Evolutionary conservation across 1,140 invertebrate genomes (phyloP).

Genomic region (Drosophila tropicalis): DNA sequence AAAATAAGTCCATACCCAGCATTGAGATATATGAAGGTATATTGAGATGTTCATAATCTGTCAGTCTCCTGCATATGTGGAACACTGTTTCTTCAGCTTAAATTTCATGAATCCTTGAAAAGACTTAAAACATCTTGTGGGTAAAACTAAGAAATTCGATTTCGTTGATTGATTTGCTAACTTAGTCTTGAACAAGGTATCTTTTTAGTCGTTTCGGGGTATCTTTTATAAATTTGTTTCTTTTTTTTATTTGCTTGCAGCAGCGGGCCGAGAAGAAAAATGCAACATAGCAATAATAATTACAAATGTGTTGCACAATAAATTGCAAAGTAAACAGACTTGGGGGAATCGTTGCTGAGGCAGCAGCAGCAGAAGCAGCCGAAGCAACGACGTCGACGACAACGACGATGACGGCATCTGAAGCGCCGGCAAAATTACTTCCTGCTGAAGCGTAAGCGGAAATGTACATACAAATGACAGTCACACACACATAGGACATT

Average conservation of each 20-base stretch:
- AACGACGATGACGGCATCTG: conserved; percentile 25
- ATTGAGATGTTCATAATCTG: too few relatives aligned
- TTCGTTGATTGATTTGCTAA: neutral
- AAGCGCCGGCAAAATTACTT: conserved; percentile 72
- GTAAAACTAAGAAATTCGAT: too few relatives aligned
- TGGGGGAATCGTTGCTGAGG: conserved; percentile 29
- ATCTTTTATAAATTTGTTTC: conserved; percentile 22
- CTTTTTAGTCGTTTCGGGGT: neutral
- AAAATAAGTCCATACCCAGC: neutral
- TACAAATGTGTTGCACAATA: conserved; percentile 82
- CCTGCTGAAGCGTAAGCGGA: conserved; percentile 76
- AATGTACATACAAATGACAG: conserved; percentile 76
- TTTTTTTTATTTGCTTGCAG: conserved; percentile 35
- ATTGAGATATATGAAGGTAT: too few relatives aligned
- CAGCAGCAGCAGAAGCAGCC: conserved; percentile 8
- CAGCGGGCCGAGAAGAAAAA: conserved; percentile 36
- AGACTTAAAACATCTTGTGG: too few relatives aligned
- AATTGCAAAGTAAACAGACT: conserved; percentile 80
- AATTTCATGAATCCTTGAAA: too few relatives aligned
- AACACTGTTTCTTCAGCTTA: too few relatives aligned
- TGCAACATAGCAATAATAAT: conserved; percentile 79
- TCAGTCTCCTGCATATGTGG: too few relatives aligned
- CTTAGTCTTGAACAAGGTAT: neutral
- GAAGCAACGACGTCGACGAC: conserved; percentile 25
- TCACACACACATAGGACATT: conserved; percentile 44